A percentile compares a stretch with the other conserved stretches of the same genome.
These are phyloP conservation scores for Argynnis bischoffii DNA, from an alignment of 2,888 invertebrate species.

Conservation along the genomic window DNA sequence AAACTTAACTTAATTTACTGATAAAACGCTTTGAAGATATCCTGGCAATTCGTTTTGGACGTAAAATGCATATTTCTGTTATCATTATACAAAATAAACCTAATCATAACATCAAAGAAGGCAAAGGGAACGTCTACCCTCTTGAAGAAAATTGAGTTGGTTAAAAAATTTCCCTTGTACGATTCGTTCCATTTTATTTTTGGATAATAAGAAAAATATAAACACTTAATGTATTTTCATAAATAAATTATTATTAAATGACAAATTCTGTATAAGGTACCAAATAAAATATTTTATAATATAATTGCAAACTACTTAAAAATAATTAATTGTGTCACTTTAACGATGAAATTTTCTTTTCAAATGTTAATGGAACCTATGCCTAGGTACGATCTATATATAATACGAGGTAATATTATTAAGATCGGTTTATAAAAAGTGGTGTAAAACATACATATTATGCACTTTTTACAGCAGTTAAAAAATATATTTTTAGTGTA, in stretches of 20 bases:
- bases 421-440: too few relatives aligned
- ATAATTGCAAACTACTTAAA: too few relatives aligned
- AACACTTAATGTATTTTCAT: background rate
- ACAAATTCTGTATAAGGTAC: background rate
- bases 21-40: constrained; percentile 40
- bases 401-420: too few relatives aligned
- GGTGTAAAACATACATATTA: too few relatives aligned
- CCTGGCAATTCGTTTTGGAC: constrained; percentile 35
- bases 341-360: too few relatives aligned
- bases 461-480: too few relatives aligned
- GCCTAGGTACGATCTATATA: too few relatives aligned
- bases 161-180: constrained; percentile 39
- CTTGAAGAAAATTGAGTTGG: constrained; percentile 42
- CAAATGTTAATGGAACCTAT: too few relatives aligned
- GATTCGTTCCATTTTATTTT: background rate
- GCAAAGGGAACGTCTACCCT: constrained; percentile 44
- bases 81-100: constrained; percentile 62
- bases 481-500: too few relatives aligned
- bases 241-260: background rate
- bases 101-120: constrained; percentile 60
- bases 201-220: constrained; percentile 2
- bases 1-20: constrained; percentile 37
- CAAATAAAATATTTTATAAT: too few relatives aligned
- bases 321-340: too few relatives aligned
- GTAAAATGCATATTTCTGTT: constrained; percentile 44